These are phyloP conservation scores for Sepiola atlantica DNA, from an alignment of 2,888 invertebrate species.

Conservation along the genomic window DNA sequence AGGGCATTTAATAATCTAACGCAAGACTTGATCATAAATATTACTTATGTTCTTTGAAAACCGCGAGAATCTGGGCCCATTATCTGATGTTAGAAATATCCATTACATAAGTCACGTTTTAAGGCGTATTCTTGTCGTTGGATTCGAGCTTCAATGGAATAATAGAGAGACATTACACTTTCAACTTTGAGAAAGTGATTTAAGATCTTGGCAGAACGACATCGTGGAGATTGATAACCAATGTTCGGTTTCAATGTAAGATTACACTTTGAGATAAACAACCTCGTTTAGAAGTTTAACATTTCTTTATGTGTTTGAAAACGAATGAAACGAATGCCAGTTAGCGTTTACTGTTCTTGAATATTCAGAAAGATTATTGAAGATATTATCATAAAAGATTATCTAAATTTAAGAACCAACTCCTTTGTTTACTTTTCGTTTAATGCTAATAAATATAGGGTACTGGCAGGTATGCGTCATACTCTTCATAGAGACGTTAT, in stretches of 20 bases:
- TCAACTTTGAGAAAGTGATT: background rate
- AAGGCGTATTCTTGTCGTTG: background rate
- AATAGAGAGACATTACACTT: background rate
- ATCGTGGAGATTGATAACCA: background rate
- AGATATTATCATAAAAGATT: no score
- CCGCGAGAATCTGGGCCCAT: background rate
- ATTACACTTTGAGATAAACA: background rate
- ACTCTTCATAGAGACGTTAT: no score
- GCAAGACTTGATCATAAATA: background rate
- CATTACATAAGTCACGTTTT: background rate
- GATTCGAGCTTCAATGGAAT: background rate
- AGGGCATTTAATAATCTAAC: background rate
- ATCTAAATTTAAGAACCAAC: no score
- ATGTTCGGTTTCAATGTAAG: background rate
- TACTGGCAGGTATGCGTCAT: no score
- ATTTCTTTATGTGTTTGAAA: background rate
- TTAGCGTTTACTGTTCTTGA: no score
- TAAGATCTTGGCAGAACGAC: background rate
- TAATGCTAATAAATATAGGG: no score
- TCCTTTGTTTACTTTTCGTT: no score
- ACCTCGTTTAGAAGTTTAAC: background rate
- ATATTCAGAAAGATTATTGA: no score
- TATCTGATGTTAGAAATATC: constrained; percentile 15
- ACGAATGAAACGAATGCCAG: no score
- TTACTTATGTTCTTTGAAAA: background rate